These are phyloP conservation scores for Ridgeia piscesae DNA, from an alignment of 1,140 invertebrate genomes.

Conservation along the genomic window DNA sequence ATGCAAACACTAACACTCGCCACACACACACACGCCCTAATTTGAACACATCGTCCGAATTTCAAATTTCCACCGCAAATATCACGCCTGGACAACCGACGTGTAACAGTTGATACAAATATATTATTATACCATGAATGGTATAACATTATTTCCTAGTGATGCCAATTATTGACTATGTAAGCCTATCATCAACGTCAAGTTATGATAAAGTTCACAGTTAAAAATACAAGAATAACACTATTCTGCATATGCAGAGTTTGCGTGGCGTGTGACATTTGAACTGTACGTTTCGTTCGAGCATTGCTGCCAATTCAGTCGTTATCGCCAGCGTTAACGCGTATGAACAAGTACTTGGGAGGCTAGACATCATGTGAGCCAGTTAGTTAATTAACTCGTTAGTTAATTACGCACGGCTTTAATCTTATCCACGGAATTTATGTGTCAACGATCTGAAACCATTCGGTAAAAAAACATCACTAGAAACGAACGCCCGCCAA, in stretches of 20 bases:
- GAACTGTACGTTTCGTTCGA: too few species aligned
- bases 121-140: background rate
- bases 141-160: background rate
- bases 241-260: background rate
- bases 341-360: background rate
- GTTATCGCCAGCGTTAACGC: background rate
- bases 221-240: background rate
- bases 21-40: too few species aligned
- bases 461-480: background rate
- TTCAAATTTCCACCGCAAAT: background rate
- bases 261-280: background rate
- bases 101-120: background rate
- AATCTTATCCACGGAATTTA: background rate
- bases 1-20: too few species aligned
- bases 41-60: background rate
- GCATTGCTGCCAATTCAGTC: background rate
- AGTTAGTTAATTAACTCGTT: background rate
- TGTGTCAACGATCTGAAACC: background rate
- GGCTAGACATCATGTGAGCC: background rate
- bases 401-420: background rate
- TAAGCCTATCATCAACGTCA: background rate
- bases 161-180: background rate
- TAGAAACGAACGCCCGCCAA: background rate
- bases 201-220: background rate
- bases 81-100: background rate